Percentiles rank a stretch among this genome's conserved stretches.
phyloP scores from a whole-genome alignment of 2,888 invertebrate species.

The Philereme vetulata region DNA sequence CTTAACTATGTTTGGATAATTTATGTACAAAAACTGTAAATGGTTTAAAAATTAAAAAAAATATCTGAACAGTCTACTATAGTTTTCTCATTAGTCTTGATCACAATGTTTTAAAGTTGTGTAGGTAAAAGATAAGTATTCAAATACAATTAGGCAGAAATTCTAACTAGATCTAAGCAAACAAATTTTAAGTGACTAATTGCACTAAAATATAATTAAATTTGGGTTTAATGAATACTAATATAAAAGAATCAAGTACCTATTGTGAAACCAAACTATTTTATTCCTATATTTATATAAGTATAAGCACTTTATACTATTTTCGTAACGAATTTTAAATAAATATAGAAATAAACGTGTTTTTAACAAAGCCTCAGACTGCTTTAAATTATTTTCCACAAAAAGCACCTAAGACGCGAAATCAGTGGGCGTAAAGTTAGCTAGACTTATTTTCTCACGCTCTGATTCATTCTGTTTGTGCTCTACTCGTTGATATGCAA shows the following conservation, averaged over 20 bases:
- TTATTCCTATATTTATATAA: not conserved
- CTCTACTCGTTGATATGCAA: conserved; percentile 46
- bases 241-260: not conserved
- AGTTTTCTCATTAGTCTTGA: not conserved
- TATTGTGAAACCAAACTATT: not conserved
- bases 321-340: too few species aligned
- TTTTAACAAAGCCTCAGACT: conserved; percentile 13
- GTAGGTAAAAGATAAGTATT: not conserved
- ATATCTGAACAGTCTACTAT: not conserved
- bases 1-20: too few species aligned
- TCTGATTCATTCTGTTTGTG: conserved; percentile 50
- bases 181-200: not conserved
- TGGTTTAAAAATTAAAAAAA: too few species aligned
- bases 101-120: not conserved
- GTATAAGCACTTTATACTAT: too few species aligned
- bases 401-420: conserved; percentile 38
- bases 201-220: not conserved
- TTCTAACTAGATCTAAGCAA: not conserved
- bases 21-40: too few species aligned
- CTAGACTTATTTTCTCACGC: conserved; percentile 57
- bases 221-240: not conserved
- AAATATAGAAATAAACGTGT: too few species aligned
- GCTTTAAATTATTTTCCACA: conserved; percentile 25
- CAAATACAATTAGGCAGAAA: not conserved
- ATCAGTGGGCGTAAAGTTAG: conserved; percentile 51